Base-by-base conservation (phyloP, 2,888 invertebrate species). In the Drosophila leonis region DNA sequence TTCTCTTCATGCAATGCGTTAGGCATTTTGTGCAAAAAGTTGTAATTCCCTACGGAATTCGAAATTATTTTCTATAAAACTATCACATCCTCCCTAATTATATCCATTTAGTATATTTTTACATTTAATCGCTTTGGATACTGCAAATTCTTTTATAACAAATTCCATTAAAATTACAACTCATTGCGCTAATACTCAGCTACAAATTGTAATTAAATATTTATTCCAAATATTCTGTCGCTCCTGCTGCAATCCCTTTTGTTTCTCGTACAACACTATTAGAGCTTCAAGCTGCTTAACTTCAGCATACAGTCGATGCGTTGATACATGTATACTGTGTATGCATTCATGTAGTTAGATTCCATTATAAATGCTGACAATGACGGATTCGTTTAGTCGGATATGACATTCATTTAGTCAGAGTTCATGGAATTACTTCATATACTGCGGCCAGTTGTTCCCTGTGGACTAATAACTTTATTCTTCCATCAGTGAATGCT, bases 391-490 rank as follows among this genome's bases (percentile, higher is more conserved):
- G 76, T 52, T 75, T 60, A 71, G 78, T 73, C 85, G 49, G 60
- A 64, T 55, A 37, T 70, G 65, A 87, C 82, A 71, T 75, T 87
- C 76, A 87, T 84, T 82, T 82, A 79, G 65, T 65, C 57, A 57
- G 63, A 57, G 63, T 55, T 63, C 55, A 56, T 42, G 52, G 35
- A 56, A 57, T 31, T 39, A 60, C 42, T 52, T 82, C 60, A 52
- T 66, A 44, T 46, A 57, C 54, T 48, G 44, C 13, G 46, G 35
- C 18, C 56, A 49, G 49, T 3, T 46, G 18, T 20, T 64, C 87
- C 79, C 63, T 35, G 61, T 66, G 68, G 89, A 67, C 87, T 79
- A 81, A 84, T 84, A 89, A 89, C 87, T 83, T 75, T 87, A 65
- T 83, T 24, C 54, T 67, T 64, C 64, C 77, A 78, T 73, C 78